These are phyloP conservation scores for Nothoprocta perdicaria DNA, from an alignment of 2,113 vertebrate species.

Conservation along the genomic window DNA sequence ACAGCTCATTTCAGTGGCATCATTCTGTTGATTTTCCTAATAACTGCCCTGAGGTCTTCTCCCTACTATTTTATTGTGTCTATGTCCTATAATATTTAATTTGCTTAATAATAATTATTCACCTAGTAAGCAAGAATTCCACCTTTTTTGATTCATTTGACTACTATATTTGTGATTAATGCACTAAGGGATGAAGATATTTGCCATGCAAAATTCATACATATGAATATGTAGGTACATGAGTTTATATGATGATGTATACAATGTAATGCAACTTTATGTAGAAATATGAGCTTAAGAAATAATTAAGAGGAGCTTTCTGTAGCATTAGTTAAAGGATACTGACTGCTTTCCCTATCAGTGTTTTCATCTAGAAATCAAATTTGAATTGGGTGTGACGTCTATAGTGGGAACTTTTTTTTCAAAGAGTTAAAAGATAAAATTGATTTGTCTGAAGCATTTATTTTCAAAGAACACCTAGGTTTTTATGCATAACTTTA, in stretches of 20 bases:
- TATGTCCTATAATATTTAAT: neutral
- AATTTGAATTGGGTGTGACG: neutral
- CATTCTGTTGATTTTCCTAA: neutral
- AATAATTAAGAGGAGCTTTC: constrained; percentile 36
- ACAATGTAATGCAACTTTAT: constrained; percentile 36
- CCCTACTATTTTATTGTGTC: neutral
- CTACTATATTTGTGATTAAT: neutral
- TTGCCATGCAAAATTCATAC: constrained; percentile 13
- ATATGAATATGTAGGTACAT: neutral
- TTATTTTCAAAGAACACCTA: constrained; percentile 4
- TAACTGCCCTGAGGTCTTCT: neutral
- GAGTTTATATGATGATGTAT: constrained; percentile 21
- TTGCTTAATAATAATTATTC: neutral
- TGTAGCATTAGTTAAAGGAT: constrained; percentile 25
- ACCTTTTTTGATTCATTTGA: constrained; percentile 1
- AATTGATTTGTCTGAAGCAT: neutral
- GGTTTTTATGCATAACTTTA: neutral
- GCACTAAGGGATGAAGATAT: neutral
- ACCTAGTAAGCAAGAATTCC: neutral
- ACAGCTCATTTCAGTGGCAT: neutral
- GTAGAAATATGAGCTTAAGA: constrained; percentile 20
- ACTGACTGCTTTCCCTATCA: neutral
- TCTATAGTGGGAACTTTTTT: neutral
- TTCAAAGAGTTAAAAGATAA: neutral
- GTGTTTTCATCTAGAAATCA: neutral